Conservation (phyloP, 2,113 vertebrate species). For the Pholis gunnellus region DNA sequence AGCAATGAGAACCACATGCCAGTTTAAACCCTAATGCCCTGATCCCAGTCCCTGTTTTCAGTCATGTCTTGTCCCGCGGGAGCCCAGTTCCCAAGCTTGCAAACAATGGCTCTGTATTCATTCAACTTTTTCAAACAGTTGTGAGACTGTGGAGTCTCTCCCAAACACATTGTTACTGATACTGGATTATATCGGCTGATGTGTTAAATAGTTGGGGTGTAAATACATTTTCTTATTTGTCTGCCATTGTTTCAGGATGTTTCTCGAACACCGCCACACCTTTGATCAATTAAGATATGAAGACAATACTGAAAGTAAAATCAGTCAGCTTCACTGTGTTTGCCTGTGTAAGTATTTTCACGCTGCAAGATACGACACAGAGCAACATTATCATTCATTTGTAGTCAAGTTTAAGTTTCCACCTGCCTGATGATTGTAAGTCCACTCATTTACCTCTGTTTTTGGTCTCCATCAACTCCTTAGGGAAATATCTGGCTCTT, state of each 20-base stretch:
- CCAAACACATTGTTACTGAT: constrained; percentile 21
- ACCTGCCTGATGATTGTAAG: neutral
- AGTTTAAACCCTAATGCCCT: constrained; percentile 55
- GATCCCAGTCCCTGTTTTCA: constrained; percentile 61
- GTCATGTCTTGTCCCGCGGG: constrained; percentile 57
- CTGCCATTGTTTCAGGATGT: constrained; percentile 1
- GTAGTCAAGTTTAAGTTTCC: neutral
- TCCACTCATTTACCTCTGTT: neutral
- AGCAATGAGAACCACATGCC: constrained; percentile 75
- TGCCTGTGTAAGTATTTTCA: constrained; percentile 7
- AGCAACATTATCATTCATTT: neutral
- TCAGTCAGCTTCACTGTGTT: constrained; percentile 24
- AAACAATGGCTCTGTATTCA: constrained; percentile 71
- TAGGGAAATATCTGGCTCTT: neutral
- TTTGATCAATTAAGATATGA: neutral
- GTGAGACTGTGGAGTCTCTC: constrained; percentile 10
- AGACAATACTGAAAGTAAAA: constrained; percentile 3
- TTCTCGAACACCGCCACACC: constrained; percentile 4
- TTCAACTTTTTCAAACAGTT: constrained; percentile 52
- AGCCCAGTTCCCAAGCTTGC: constrained; percentile 57
- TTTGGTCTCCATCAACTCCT: neutral
- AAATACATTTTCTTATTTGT: neutral
- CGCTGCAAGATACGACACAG: neutral
- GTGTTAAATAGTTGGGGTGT: neutral
- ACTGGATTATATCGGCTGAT: constrained; percentile 8